A percentile compares a stretch with the other conserved stretches of the same genome.
Evolutionary conservation across 1,140 invertebrate species (phyloP).

Genomic region (Hormaphis cornu): DNA sequence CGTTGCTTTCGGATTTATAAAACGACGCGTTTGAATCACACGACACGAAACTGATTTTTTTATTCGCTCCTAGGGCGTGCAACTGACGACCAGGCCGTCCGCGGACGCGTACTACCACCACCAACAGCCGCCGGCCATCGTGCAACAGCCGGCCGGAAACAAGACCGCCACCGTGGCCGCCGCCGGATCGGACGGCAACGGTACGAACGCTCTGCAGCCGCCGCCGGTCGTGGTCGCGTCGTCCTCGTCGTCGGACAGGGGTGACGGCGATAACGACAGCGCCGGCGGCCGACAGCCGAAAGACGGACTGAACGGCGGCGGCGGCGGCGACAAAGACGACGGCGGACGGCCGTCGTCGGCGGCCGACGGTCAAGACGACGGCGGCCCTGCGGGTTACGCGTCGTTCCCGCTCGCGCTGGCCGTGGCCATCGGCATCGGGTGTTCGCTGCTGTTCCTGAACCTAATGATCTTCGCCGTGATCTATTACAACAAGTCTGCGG

Average conservation of each 20-base stretch:
- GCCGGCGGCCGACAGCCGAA: slow-evolving; percentile 38
- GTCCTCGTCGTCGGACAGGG: slow-evolving; percentile 36
- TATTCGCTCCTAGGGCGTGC: background rate
- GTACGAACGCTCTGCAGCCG: slow-evolving; percentile 48
- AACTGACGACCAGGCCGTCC: background rate
- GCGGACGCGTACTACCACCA: background rate
- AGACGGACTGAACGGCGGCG: slow-evolving; percentile 82
- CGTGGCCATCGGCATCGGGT: slow-evolving; percentile 89
- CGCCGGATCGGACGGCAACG: background rate
- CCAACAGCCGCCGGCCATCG: background rate
- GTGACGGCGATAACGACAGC: background rate
- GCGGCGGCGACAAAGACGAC: slow-evolving; percentile 49
- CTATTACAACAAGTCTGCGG: slow-evolving; percentile 53
- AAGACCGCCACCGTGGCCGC: background rate
- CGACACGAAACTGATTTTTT: too few relatives aligned
- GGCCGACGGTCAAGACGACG: slow-evolving; percentile 50
- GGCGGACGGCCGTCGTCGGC: slow-evolving; percentile 54
- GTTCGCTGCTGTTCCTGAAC: slow-evolving; percentile 64
- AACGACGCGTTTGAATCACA: too few relatives aligned
- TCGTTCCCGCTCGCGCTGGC: slow-evolving; percentile 65
- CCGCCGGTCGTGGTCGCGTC: slow-evolving; percentile 38
- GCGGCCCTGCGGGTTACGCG: background rate
- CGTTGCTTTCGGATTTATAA: too few relatives aligned
- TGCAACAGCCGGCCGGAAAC: background rate
- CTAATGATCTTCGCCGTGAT: slow-evolving; percentile 88